These are phyloP conservation scores for Tupaia chinensis DNA, from an alignment of 2,113 vertebrate genomes.

Conservation along the genomic window DNA sequence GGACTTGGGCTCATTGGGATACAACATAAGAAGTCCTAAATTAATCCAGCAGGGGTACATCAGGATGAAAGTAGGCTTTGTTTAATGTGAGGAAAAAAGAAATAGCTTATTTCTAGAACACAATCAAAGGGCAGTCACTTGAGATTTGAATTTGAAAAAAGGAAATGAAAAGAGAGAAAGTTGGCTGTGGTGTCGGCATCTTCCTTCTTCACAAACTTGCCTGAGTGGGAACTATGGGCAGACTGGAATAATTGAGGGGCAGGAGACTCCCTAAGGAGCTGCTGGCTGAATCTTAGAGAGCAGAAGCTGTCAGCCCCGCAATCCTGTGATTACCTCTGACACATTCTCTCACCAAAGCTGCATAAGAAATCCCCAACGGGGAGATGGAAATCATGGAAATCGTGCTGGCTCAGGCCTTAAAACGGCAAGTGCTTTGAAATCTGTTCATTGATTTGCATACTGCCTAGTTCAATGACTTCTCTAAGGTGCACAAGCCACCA, in stretches of 20 bases:
- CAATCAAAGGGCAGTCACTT: background rate
- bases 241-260: background rate
- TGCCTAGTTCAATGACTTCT: slow-evolving; percentile 8
- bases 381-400: background rate
- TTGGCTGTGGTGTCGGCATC: background rate
- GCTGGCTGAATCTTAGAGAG: background rate
- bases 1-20: background rate
- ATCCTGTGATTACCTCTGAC: background rate
- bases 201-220: background rate
- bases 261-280: background rate
- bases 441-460: background rate
- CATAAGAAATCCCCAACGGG: background rate
- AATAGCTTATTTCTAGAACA: slow-evolving; percentile 44
- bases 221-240: background rate
- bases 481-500: background rate
- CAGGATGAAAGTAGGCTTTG: slow-evolving; percentile 3
- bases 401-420: background rate
- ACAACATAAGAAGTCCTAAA: slow-evolving; percentile 1
- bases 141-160: slow-evolving; percentile 15
- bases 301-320: background rate
- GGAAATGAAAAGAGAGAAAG: slow-evolving; percentile 1
- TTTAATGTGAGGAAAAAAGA: background rate
- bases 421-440: slow-evolving; percentile 13
- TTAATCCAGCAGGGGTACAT: background rate
- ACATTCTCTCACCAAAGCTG: background rate